Evolutionary conservation across 2,113 vertebrate species (phyloP).

Genomic region (Lagopus leucura): DNA sequence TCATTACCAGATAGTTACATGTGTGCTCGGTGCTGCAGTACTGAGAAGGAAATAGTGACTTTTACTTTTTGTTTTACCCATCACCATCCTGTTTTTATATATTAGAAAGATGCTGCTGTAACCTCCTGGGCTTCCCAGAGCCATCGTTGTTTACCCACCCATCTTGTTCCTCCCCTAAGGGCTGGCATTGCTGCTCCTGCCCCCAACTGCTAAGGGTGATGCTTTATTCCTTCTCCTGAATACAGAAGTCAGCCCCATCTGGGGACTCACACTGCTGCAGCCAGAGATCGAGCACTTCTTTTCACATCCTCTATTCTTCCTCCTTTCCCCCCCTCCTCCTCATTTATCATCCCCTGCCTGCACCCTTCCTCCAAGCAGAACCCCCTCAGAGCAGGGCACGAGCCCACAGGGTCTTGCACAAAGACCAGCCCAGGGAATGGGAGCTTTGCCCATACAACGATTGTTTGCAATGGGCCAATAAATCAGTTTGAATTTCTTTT

Average conservation of each 20-base stretch:
- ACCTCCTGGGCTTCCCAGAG: not conserved
- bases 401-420: not conserved
- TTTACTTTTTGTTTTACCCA: not conserved
- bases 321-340: not conserved
- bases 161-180: not conserved
- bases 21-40: not conserved
- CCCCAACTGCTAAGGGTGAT: not conserved
- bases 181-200: not conserved
- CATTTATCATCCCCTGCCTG: conserved; percentile 39
- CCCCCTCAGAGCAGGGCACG: not conserved
- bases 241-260: conserved; percentile 32
- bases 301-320: conserved; percentile 8
- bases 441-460: not conserved
- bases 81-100: not conserved
- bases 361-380: not conserved
- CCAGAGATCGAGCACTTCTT: conserved; percentile 38
- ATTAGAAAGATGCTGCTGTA: not conserved
- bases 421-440: not conserved
- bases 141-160: not conserved
- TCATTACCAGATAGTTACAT: fast-evolving
- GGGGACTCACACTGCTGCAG: not conserved
- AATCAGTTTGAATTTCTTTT: not conserved
- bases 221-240: not conserved
- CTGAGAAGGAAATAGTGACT: not conserved
- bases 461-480: not conserved